Evolutionary conservation across 2,797 vertebrate genomes (phyloP).

Genomic region (Anguilla obscura): DNA sequence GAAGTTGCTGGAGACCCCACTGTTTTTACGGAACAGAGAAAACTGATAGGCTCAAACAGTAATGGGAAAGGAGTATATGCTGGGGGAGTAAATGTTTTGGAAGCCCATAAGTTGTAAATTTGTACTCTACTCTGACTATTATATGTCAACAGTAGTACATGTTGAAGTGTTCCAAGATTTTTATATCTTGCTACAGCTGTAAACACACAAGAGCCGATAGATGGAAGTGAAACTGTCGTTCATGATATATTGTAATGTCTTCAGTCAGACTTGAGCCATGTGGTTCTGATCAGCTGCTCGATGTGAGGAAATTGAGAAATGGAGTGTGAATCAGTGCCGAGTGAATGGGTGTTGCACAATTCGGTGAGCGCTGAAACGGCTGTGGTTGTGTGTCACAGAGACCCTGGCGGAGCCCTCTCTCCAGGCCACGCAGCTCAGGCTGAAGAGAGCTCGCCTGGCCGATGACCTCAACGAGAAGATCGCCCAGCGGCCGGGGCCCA

Average conservation of each 20-base stretch:
- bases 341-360: background rate
- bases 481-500: conserved; percentile 92
- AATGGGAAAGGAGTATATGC: background rate
- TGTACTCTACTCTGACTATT: background rate
- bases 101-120: background rate
- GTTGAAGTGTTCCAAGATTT: background rate
- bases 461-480: conserved; percentile 98
- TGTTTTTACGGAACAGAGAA: background rate
- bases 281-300: background rate
- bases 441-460: conserved; percentile 92
- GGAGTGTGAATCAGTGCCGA: background rate
- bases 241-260: background rate
- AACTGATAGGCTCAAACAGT: background rate
- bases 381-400: conserved; percentile 69
- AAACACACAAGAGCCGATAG: background rate
- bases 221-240: background rate
- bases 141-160: background rate
- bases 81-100: background rate
- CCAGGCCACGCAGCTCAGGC: conserved; percentile 94
- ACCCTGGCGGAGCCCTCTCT: conserved; percentile 94
- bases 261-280: background rate
- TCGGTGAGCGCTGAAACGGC: conserved; percentile 1
- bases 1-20: background rate
- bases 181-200: background rate
- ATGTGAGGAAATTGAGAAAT: background rate